phyloP scores from a whole-genome alignment of 2,113 vertebrate genomes.

The Oreochromis aureus region DNA sequence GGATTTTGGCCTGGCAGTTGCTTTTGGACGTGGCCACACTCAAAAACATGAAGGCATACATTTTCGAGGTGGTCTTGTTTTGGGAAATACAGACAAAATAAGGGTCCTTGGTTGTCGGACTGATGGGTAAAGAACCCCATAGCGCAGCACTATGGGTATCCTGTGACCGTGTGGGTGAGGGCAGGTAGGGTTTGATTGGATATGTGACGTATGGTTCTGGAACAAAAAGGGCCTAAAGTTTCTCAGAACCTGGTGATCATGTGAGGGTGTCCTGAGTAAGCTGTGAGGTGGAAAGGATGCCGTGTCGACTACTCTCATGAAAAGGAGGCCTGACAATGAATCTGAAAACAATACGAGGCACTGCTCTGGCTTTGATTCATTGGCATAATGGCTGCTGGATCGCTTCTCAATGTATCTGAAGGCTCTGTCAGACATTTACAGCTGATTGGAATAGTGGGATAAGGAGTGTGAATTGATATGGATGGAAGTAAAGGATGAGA shows the following conservation, averaged over 20 bases:
- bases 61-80: slow-evolving; percentile 61
- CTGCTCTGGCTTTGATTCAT: slow-evolving; percentile 5
- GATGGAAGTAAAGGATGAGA: slow-evolving; percentile 7
- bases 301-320: neutral
- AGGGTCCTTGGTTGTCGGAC: slow-evolving; percentile 30
- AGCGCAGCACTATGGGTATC: slow-evolving; percentile 21
- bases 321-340: neutral
- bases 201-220: slow-evolving; percentile 25
- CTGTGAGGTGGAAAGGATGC: slow-evolving; percentile 8
- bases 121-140: slow-evolving; percentile 34
- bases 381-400: slow-evolving; percentile 5
- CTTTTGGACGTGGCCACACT: slow-evolving; percentile 54
- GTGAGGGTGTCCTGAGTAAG: neutral
- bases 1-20: slow-evolving; percentile 20
- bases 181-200: slow-evolving; percentile 2
- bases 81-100: slow-evolving; percentile 75
- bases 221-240: neutral
- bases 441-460: neutral
- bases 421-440: neutral
- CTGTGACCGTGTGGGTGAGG: slow-evolving; percentile 23
- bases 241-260: slow-evolving; percentile 1
- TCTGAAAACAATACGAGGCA: neutral
- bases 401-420: neutral
- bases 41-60: slow-evolving; percentile 54
- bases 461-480: neutral